Conservation (phyloP, 2,888 invertebrate species). For the Watsonalla binaria region DNA sequence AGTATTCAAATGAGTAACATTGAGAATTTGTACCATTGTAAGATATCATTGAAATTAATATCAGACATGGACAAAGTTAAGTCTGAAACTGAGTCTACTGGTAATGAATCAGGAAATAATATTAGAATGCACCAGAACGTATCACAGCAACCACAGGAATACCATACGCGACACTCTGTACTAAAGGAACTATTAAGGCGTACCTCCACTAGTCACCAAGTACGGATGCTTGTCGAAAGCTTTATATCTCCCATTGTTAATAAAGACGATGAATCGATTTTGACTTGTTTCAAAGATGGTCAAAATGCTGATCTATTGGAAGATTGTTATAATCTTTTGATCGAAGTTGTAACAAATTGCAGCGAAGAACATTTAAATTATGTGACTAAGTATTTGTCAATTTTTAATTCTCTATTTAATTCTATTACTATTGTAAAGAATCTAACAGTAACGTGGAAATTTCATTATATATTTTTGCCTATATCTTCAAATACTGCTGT, state of each 20-base stretch:
- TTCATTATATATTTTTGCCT: conserved; percentile 65
- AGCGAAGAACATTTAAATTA: conserved; percentile 58
- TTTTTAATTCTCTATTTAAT: conserved; percentile 55
- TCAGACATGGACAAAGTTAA: conserved; percentile 50
- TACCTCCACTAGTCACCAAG: conserved; percentile 48
- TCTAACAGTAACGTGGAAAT: conserved; percentile 64
- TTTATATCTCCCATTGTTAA: conserved; percentile 32
- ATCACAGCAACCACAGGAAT: background rate
- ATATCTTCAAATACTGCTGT: conserved; percentile 56
- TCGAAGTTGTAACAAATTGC: conserved; percentile 50
- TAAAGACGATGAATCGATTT: conserved; percentile 25
- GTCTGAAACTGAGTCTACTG: conserved; percentile 28
- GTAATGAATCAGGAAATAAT: no score
- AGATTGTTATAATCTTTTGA: conserved; percentile 46
- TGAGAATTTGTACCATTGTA: conserved; percentile 62
- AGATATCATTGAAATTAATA: conserved; percentile 53
- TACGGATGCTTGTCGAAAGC: conserved; percentile 53
- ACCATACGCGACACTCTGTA: conserved; percentile 34
- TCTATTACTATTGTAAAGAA: conserved; percentile 56
- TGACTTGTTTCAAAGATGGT: conserved; percentile 49
- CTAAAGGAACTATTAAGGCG: conserved; percentile 45
- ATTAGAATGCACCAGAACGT: no score
- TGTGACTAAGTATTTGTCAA: conserved; percentile 42
- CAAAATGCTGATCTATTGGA: conserved; percentile 47
- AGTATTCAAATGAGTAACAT: conserved; percentile 43